phyloP scores from a whole-genome alignment of 2,113 vertebrate species.

The Anhinga rufa region DNA sequence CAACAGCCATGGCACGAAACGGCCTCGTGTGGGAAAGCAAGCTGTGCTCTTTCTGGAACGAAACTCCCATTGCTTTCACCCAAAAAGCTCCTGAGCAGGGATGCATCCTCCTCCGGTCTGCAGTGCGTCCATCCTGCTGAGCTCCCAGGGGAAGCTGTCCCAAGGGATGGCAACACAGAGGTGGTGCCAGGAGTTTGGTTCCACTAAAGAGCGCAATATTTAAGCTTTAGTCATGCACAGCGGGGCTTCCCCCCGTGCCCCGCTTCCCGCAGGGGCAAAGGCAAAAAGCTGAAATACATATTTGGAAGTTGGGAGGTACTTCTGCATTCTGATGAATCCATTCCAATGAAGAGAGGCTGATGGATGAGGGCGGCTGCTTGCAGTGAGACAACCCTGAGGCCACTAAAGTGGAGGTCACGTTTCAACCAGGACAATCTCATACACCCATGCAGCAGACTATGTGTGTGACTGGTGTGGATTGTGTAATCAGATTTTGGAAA shows the following conservation, averaged over 20 bases:
- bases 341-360: neutral
- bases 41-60: neutral
- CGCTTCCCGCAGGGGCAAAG: neutral
- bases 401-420: neutral
- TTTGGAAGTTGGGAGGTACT: neutral
- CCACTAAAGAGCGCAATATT: neutral
- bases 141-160: neutral
- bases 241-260: fast-evolving
- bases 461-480: conserved; percentile 2
- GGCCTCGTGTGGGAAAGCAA: neutral
- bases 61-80: neutral
- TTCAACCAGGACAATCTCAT: neutral
- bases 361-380: neutral
- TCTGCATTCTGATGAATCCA: neutral
- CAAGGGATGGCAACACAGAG: neutral
- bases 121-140: neutral
- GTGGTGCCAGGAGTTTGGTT: neutral
- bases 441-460: neutral
- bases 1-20: fast-evolving
- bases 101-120: fast-evolving
- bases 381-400: neutral
- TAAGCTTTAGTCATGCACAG: neutral
- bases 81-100: neutral
- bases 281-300: neutral
- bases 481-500: conserved; percentile 54